Base-by-base conservation (phyloP, 2,797 vertebrate species). In the Epinephelus awoara region DNA sequence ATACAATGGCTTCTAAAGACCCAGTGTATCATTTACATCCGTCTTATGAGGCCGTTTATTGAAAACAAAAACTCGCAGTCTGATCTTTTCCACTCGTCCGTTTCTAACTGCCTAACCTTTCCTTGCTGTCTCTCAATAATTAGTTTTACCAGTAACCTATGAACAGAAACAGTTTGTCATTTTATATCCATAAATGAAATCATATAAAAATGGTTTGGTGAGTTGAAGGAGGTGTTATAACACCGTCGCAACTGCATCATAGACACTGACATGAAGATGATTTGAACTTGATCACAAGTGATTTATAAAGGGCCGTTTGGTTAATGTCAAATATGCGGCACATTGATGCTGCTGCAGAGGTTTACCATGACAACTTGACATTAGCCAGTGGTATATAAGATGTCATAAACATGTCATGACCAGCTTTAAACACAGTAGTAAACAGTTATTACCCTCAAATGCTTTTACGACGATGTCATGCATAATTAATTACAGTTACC, bases 371-470 rank as follows among this genome's bases (percentile, higher is more conserved):
- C 59, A 77, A 72, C 18, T 50, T 68, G 52, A 84, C 75, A 63
- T 77, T 15, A 59, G 21, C 34, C 34, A 10, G 15, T 15, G 27
- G 47, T 38, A 70, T 59, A 25, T 44, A 15, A 73, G 58, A 51
- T 25, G 18, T 65, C 74, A 65, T 80, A 76, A 79, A 83, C 50
- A 55, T 42, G 74, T 42, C 78, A 49, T 29, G n/a, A 14, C 23
- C 3, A 9, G 40, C 56, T 62, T 70, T 49, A 77, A 82, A 64
- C 12, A 40, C 25, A 3, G 40, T 34, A 68, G 83, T 83, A 74
- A 84, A 85, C 38, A 38, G 34, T 79, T 76, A 76, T 83, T 75
- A 73, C 64, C 64, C 21, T 55, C 1, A n/a, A 34, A 82, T 55
- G 64, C 59, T 63, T 82, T 75, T 67, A 80, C 8, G 18, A 67